These are phyloP conservation scores for Dilophus febrilis DNA, from an alignment of 2,888 invertebrate species.

Conservation along the genomic window DNA sequence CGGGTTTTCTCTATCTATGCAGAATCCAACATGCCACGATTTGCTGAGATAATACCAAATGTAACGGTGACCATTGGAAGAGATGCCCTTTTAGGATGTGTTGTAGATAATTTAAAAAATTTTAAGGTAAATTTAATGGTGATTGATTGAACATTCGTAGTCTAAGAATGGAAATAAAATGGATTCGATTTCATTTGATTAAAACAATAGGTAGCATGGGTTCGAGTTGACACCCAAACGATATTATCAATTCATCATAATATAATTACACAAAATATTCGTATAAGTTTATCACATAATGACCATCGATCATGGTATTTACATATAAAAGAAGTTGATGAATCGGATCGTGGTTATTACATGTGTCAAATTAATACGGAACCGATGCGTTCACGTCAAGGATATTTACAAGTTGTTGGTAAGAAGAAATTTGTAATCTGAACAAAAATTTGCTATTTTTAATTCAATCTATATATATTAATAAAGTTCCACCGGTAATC, in stretches of 20 bases:
- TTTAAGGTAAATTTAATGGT: slow-evolving; percentile 50
- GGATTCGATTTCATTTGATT: too few relatives aligned
- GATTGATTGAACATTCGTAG: not conserved
- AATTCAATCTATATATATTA: too few relatives aligned
- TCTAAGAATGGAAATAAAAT: too few relatives aligned
- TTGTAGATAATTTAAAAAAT: slow-evolving; percentile 71
- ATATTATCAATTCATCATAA: slow-evolving; percentile 83
- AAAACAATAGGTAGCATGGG: slow-evolving; percentile 89
- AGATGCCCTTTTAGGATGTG: slow-evolving; percentile 74
- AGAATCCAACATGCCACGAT: slow-evolving; percentile 46
- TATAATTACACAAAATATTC: slow-evolving; percentile 78
- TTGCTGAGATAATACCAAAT: slow-evolving; percentile 77
- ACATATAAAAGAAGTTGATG: slow-evolving; percentile 75
- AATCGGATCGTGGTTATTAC: slow-evolving; percentile 76
- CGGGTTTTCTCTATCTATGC: too few relatives aligned
- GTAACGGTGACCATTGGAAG: slow-evolving; percentile 77
- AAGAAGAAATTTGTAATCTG: slow-evolving; percentile 33
- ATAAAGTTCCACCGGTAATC: slow-evolving; percentile 73
- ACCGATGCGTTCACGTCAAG: slow-evolving; percentile 81
- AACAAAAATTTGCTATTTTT: not conserved
- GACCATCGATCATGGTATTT: slow-evolving; percentile 86
- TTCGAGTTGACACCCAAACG: slow-evolving; percentile 81
- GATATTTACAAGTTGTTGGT: slow-evolving; percentile 85
- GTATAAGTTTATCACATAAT: slow-evolving; percentile 72
- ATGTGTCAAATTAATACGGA: slow-evolving; percentile 86